Conservation (phyloP, 2,113 vertebrate species). For the Dunckerocampus dactyliophorus region DNA sequence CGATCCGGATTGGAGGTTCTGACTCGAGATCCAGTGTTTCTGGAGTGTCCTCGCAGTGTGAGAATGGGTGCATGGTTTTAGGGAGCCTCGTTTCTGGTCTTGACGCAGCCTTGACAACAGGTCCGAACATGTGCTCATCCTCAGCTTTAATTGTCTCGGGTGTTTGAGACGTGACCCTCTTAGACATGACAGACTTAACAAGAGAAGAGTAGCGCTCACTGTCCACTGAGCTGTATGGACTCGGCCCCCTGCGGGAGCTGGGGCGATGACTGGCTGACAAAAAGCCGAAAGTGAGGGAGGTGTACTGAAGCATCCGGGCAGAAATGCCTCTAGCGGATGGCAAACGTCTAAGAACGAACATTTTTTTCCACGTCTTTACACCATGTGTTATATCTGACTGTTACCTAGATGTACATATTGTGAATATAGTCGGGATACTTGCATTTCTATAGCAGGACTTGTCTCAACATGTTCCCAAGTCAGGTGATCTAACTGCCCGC, state of each 20-base stretch:
- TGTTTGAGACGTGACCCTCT: slow-evolving; percentile 71
- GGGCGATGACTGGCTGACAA: slow-evolving; percentile 66
- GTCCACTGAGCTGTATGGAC: slow-evolving; percentile 78
- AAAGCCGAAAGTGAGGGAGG: slow-evolving; percentile 17
- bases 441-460: slow-evolving; percentile 10
- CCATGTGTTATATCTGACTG: no score
- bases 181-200: slow-evolving; percentile 78
- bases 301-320: slow-evolving; percentile 30
- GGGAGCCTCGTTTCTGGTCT: slow-evolving; percentile 44
- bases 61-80: slow-evolving; percentile 72
- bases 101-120: slow-evolving; percentile 63
- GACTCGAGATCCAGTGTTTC: slow-evolving; percentile 30
- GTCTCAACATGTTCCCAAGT: slow-evolving; percentile 27
- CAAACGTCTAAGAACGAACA: slow-evolving; percentile 37
- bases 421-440: background rate
- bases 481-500: background rate
- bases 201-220: slow-evolving; percentile 81
- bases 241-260: slow-evolving; percentile 73
- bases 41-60: slow-evolving; percentile 59
- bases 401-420: background rate
- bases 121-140: slow-evolving; percentile 79
- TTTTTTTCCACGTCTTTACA: slow-evolving; percentile 36
- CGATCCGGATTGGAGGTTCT: slow-evolving; percentile 67
- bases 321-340: slow-evolving; percentile 23
- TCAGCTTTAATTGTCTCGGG: slow-evolving; percentile 77